Evolutionary conservation across 1,140 invertebrate genomes (phyloP).

Genomic region (Scaptodrosophila lebanonensis): DNA sequence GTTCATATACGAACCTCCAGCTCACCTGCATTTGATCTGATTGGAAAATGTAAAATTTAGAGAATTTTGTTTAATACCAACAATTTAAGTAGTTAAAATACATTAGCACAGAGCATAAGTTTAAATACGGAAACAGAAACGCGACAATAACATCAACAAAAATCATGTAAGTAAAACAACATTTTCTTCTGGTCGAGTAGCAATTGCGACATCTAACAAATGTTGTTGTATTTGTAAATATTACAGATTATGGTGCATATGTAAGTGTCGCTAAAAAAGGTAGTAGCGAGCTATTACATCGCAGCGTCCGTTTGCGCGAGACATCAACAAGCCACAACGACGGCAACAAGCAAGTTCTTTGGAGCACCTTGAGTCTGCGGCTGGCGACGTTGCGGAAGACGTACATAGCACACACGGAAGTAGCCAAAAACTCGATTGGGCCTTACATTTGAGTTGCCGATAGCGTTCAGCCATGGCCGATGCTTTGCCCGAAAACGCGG

Average conservation of each 20-base stretch:
- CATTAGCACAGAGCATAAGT: no score
- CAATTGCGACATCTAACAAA: constrained; percentile 1
- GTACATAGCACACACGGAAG: constrained; percentile 26
- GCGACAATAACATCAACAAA: no score
- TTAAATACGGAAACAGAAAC: no score
- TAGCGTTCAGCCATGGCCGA: constrained; percentile 25
- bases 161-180: no score
- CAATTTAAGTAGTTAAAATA: no score
- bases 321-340: not conserved
- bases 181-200: no score
- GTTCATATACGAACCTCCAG: no score
- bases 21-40: no score
- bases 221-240: constrained; percentile 4
- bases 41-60: no score
- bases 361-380: constrained; percentile 14
- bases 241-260: not conserved
- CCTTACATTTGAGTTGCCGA: constrained; percentile 17
- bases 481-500: constrained; percentile 34
- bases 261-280: constrained; percentile 4
- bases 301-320: constrained; percentile 9
- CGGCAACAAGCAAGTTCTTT: constrained; percentile 6
- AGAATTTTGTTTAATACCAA: no score
- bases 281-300: not conserved
- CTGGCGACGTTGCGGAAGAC: constrained; percentile 24
- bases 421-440: constrained; percentile 29